Base-by-base conservation (phyloP, 2,888 invertebrate species). In the Ophion obscuratus region DNA sequence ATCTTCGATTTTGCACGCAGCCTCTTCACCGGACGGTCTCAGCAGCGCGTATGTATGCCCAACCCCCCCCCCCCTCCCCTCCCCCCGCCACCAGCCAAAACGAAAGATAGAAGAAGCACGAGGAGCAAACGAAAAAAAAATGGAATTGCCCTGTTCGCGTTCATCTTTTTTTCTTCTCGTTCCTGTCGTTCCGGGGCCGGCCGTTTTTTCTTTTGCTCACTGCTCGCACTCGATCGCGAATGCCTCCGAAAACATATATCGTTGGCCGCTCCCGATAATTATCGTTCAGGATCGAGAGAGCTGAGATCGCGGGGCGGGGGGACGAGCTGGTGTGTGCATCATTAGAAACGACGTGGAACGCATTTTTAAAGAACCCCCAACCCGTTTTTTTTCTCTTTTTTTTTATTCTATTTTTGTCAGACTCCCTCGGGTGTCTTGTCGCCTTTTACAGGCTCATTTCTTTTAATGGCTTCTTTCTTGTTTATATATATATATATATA, bases 181-280 rank as follows among this genome's bases (percentile, higher is more conserved):
- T 27, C 47, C 47, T 47, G 11, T 47, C 47, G 47, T 47, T 47
- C 71, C 36, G 7, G 36, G 36, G 10, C 31, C 61, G 36, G 66
- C 36, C 9, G 20, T 36, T 62, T 66, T 27, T 14, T 53, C 67
- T 86, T 62, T 80, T 67, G 76, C 10, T 74, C 20, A 4, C 47
- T 68, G 20, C 24, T 77, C 57, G 36, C 2, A n/a, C 47, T 78
- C 70, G 74, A 86, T 86, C 57, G 61, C 57, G 66, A 78, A 81
- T 83, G 81, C 83, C 81, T 81, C 36, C 62, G 83, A 83, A 83
- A 83, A 86, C 81, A 83, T 83, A 78, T 83, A 81, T 86, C 77
- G 83, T 61, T 74, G 80, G 47, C 36, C 73, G 81, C 81, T 77
- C 77, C 70, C 74, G 81, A 81, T 83, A 86, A 86, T 86, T 86